Conservation (phyloP, 2,797 vertebrate species). For the Cyclopterus lumpus region DNA sequence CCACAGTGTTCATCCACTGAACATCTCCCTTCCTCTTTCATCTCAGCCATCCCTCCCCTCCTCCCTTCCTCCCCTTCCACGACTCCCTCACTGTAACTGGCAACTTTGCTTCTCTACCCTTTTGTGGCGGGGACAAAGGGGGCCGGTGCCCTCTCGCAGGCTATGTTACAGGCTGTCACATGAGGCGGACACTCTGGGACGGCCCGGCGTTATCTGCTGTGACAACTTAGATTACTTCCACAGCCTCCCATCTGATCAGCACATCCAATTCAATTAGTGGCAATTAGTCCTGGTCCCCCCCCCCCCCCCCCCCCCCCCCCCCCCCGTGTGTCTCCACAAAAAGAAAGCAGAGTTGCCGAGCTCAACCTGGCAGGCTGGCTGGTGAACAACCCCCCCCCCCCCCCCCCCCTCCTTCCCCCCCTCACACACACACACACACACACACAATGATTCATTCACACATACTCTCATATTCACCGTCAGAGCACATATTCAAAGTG, state of each 20-base stretch:
- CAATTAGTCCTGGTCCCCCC: conserved; percentile 82
- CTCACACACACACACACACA: conserved; percentile 16
- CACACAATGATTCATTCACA: conserved; percentile 73
- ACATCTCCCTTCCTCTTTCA: conserved; percentile 31
- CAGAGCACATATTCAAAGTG: conserved; percentile 76
- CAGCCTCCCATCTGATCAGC: conserved; percentile 85
- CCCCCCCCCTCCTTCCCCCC: no score
- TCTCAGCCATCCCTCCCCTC: conserved; percentile 8
- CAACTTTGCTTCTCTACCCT: conserved; percentile 72
- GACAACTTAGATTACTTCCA: conserved; percentile 88
- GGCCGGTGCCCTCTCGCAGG: conserved; percentile 83
- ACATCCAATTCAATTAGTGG: conserved; percentile 88
- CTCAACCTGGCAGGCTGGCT: conserved; percentile 60
- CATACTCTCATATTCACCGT: conserved; percentile 64
- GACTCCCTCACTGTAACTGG: conserved; percentile 68
- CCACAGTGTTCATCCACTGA: conserved; percentile 32
- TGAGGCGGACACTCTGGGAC: conserved; percentile 85
- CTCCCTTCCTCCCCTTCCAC: not conserved
- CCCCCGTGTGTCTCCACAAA: conserved; percentile 39
- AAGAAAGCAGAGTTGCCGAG: conserved; percentile 55
- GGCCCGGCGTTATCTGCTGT: conserved; percentile 84
- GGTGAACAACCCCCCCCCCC: conserved; percentile 45
- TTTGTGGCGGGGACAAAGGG: conserved; percentile 81
- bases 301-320: no score
- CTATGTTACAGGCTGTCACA: conserved; percentile 87